phyloP scores from a whole-genome alignment of 2,888 invertebrate genomes.

The Pandemis heparana region DNA sequence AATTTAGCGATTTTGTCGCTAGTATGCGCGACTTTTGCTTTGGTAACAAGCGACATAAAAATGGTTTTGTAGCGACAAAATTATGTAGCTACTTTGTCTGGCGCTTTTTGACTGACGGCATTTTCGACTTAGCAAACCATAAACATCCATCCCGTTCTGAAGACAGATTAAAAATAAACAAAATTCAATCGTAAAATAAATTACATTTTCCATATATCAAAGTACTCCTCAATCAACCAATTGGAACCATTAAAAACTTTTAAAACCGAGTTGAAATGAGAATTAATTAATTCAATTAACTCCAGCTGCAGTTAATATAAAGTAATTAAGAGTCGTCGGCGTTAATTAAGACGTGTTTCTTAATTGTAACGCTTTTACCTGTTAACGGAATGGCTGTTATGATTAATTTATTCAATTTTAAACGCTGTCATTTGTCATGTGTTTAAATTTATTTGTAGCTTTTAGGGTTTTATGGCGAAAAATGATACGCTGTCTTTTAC shows the following conservation, averaged over 20 bases:
- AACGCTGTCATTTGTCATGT: background rate
- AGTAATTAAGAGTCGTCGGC: slow-evolving; percentile 17
- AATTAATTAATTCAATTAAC: slow-evolving; percentile 23
- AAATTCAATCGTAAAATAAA: slow-evolving; percentile 1
- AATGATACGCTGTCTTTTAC: no score
- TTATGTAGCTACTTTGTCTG: background rate
- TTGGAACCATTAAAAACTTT: slow-evolving; percentile 5
- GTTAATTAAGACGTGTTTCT: slow-evolving; percentile 21
- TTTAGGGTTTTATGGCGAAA: no score
- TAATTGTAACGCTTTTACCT: slow-evolving; percentile 5
- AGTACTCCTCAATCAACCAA: slow-evolving; percentile 1
- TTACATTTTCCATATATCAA: background rate
- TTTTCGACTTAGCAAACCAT: background rate
- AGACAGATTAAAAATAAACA: background rate
- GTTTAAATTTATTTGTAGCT: no score
- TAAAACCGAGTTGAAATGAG: slow-evolving; percentile 6
- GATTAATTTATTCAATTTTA: background rate
- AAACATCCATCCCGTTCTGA: background rate
- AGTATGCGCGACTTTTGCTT: no score
- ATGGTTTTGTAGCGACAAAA: no score
- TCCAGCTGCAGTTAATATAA: slow-evolving; percentile 25
- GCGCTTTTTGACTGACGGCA: background rate
- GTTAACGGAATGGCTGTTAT: slow-evolving; percentile 8
- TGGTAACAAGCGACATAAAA: no score
- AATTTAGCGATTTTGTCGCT: no score